Base-by-base conservation (phyloP, 1,140 invertebrate species). In the Cydia splendana region DNA sequence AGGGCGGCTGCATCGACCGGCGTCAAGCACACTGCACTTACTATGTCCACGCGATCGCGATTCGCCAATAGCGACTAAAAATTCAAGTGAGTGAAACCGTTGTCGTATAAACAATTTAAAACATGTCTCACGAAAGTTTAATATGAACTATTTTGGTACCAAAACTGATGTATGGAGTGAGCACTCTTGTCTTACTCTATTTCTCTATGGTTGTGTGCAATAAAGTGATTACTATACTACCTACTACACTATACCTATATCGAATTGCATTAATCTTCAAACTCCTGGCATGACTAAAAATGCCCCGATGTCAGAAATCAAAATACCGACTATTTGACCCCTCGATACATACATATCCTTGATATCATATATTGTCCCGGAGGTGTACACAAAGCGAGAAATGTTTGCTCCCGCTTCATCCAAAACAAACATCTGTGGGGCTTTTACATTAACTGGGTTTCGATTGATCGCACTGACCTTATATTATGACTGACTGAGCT, bases 361-460 rank as follows among this genome's bases (percentile, higher is more conserved):
- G 48, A 51, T 51, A n/a, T 51, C 13, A 51, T 13, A 51, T 51
- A 51, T 51, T 51, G 48, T 51, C 15, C 48, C 4, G 13, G 2
- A 13, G 15, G 48, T 12, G 38, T 42, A 67, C 65, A 67, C 65
- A 67, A 67, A 65, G 28, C 65, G 65, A 30, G 28, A 67, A 34
- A 67, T 28, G 28, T 30, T 67, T 67, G 65, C 20, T 30, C 30
- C 34, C 65, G 28, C 65, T 67, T 24, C 9, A 28, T 34, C 65
- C 65, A 67, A 67, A 67, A 28, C 24, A 67, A 67, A 67, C 65
- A 67, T 30, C 65, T 28, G 65, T 28, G 65, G 65, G 65, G 65
- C 57, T 5, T 67, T 67, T 67, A 67, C 65, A 67, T 67, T 67
- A 67, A 67, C 65, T 28, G 24, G 57, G 65, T 67, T 67, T 34